These are phyloP conservation scores for Hipposideros larvatus DNA, from an alignment of 2,797 vertebrate species.

Conservation along the genomic window DNA sequence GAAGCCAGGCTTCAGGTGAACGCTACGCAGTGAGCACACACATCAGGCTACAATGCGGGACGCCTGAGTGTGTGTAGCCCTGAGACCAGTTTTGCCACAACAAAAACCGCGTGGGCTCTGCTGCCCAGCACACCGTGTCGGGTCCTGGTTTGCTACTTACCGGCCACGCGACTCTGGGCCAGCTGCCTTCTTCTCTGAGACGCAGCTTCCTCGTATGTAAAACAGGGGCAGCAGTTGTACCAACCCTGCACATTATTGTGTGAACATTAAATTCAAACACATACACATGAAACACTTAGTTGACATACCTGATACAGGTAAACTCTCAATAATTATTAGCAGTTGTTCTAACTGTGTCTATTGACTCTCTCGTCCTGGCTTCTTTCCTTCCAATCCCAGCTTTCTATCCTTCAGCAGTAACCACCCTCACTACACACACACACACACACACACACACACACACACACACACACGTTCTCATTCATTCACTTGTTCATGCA, in stretches of 20 bases:
- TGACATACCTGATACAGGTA: accelerated
- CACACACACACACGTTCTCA: not conserved
- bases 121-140: accelerated
- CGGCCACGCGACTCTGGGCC: accelerated
- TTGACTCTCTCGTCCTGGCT: not conserved
- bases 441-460: no score
- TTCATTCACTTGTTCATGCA: not conserved
- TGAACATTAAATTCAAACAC: not conserved
- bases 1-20: no score
- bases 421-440: not conserved
- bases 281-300: not conserved
- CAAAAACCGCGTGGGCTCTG: not conserved
- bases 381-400: not conserved
- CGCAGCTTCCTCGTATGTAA: not conserved
- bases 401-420: not conserved
- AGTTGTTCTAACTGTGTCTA: accelerated
- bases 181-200: not conserved
- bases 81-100: no score
- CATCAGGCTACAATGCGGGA: accelerated
- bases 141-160: not conserved
- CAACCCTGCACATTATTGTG: not conserved
- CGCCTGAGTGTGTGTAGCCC: not conserved
- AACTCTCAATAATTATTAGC: not conserved
- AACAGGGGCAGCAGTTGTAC: not conserved
- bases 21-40: accelerated